These are phyloP conservation scores for Eupithecia tripunctaria DNA, from an alignment of 2,888 invertebrate species.

Conservation along the genomic window DNA sequence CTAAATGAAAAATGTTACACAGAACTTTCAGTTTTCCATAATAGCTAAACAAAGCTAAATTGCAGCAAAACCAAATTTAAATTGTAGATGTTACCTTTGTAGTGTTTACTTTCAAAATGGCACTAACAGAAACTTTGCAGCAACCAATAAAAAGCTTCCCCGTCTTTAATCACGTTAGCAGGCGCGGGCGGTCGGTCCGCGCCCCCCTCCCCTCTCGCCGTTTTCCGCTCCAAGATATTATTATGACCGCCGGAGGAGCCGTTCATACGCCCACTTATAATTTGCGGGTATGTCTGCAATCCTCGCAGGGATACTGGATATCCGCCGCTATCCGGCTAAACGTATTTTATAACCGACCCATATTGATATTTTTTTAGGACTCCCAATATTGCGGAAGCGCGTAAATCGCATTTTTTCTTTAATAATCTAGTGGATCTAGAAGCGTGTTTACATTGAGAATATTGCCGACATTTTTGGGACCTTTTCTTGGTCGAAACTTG, in stretches of 20 bases:
- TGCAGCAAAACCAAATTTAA: not conserved
- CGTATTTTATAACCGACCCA: slow-evolving; percentile 59
- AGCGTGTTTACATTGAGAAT: slow-evolving; percentile 44
- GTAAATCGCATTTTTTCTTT: slow-evolving; percentile 21
- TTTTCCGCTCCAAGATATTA: slow-evolving; percentile 77
- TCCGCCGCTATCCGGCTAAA: slow-evolving; percentile 57
- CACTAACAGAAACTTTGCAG: slow-evolving; percentile 17
- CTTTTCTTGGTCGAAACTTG: slow-evolving; percentile 31
- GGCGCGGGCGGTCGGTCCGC: not conserved
- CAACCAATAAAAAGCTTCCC: slow-evolving; percentile 34
- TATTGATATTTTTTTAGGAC: slow-evolving; percentile 62
- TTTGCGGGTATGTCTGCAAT: slow-evolving; percentile 70
- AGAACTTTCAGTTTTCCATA: not conserved
- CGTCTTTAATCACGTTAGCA: slow-evolving; percentile 34
- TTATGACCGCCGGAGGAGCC: slow-evolving; percentile 77
- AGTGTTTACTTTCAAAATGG: slow-evolving; percentile 13
- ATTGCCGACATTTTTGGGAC: slow-evolving; percentile 29
- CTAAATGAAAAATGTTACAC: not conserved
- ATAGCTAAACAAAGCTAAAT: not conserved
- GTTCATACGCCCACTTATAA: slow-evolving; percentile 75
- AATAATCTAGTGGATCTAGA: slow-evolving; percentile 44
- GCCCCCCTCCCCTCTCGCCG: slow-evolving; percentile 50
- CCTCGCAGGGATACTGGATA: slow-evolving; percentile 58
- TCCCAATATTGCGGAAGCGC: slow-evolving; percentile 37
- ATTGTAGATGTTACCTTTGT: not conserved